Conservation (phyloP, 2,113 vertebrate genomes). For the Hippoglossus stenolepis region DNA sequence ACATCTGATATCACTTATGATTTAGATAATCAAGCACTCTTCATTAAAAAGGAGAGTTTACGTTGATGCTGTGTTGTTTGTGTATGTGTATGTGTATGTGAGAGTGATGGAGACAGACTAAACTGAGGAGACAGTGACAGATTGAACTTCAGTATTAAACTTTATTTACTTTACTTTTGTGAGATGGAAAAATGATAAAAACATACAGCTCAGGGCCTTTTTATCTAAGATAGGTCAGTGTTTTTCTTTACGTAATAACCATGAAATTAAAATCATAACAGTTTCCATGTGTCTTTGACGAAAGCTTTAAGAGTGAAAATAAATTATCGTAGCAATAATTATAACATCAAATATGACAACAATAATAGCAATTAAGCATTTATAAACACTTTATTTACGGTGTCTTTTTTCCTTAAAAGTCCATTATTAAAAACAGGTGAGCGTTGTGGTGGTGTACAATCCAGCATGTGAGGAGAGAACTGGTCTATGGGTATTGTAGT, state of each 20-base stretch:
- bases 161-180: conserved; percentile 86
- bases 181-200: conserved; percentile 86
- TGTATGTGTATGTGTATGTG: background rate
- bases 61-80: conserved; percentile 12
- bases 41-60: conserved; percentile 44
- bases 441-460: conserved; percentile 79
- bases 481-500: conserved; percentile 54
- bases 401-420: conserved; percentile 78
- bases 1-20: conserved; percentile 77
- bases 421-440: conserved; percentile 82
- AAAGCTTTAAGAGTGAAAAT: conserved; percentile 86
- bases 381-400: conserved; percentile 85
- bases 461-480: conserved; percentile 82
- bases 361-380: conserved; percentile 86
- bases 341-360: conserved; percentile 86
- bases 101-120: conserved; percentile 22
- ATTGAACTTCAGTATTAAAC: conserved; percentile 80
- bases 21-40: conserved; percentile 69
- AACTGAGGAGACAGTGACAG: conserved; percentile 39
- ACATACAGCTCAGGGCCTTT: conserved; percentile 82
- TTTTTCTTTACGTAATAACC: conserved; percentile 81
- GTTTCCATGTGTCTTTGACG: conserved; percentile 81
- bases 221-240: conserved; percentile 84
- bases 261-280: conserved; percentile 82
- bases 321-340: conserved; percentile 89